These are phyloP conservation scores for Saguinus imperator DNA, from an alignment of 2,113 vertebrate species.

Conservation along the genomic window DNA sequence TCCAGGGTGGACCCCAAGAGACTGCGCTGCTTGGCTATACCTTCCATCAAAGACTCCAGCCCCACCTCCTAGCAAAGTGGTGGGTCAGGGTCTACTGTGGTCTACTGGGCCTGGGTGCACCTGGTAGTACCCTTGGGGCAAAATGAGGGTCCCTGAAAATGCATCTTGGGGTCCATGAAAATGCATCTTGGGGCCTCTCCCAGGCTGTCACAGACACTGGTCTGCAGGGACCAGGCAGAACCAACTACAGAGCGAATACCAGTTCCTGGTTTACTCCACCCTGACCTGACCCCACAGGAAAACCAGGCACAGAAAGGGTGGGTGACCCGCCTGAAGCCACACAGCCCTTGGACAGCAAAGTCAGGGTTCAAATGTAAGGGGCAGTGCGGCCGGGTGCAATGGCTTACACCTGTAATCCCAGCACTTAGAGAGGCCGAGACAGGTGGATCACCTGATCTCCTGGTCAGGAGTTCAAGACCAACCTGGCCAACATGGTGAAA, in stretches of 20 bases:
- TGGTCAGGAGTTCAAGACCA: no score
- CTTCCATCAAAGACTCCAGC: neutral
- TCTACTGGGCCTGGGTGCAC: neutral
- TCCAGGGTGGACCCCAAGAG: neutral
- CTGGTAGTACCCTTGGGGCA: neutral
- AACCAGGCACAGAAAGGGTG: neutral
- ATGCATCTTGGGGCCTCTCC: neutral
- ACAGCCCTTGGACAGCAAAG: neutral
- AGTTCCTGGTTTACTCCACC: neutral
- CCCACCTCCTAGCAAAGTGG: neutral
- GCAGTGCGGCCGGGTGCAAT: neutral
- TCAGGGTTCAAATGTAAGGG: neutral
- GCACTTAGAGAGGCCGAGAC: no score
- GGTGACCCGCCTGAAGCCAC: neutral
- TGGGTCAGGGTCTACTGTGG: fast-evolving
- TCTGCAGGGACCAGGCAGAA: neutral
- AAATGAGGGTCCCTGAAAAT: neutral
- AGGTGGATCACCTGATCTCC: no score
- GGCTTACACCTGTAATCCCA: no score
- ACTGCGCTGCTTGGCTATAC: neutral
- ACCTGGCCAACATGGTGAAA: no score
- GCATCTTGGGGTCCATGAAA: neutral
- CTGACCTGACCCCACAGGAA: neutral
- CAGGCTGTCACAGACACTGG: neutral
- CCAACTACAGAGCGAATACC: neutral